A percentile compares a stretch with the other conserved stretches of the same genome.
Evolutionary conservation across 2,797 vertebrate genomes (phyloP).

Genomic region (Cottoperca gobio): DNA sequence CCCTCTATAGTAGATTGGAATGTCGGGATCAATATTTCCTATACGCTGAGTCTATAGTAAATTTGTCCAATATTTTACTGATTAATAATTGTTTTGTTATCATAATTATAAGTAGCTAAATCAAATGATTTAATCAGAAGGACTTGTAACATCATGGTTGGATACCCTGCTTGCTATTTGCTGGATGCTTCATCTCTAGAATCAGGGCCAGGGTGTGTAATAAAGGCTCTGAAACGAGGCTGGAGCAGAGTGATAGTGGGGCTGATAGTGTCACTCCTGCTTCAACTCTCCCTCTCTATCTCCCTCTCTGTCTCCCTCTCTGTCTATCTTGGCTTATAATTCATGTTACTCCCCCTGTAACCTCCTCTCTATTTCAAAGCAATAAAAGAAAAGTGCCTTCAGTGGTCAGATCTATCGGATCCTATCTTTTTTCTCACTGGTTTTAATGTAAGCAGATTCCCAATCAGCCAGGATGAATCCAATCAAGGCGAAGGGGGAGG

Average conservation of each 20-base stretch:
- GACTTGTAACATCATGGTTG: neutral
- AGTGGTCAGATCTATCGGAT: conserved; percentile 76
- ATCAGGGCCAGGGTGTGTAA: conserved; percentile 43
- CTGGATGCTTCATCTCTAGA: conserved; percentile 25
- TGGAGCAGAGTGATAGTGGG: conserved; percentile 46
- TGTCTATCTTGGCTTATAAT: conserved; percentile 46
- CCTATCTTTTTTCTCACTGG: conserved; percentile 56
- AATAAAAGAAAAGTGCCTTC: conserved; percentile 48
- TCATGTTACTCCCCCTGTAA: conserved; percentile 36
- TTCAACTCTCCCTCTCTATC: no score
- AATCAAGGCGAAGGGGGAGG: conserved; percentile 75
- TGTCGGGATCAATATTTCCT: neutral
- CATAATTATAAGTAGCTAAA: neutral
- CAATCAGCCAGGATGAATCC: conserved; percentile 81
- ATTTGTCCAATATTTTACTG: neutral
- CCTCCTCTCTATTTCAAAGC: conserved; percentile 62
- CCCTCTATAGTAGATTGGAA: neutral
- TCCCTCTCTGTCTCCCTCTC: conserved; percentile 42
- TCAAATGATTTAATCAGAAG: neutral
- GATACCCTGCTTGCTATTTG: neutral
- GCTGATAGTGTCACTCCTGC: conserved; percentile 56
- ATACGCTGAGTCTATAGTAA: neutral
- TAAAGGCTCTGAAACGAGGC: conserved; percentile 41
- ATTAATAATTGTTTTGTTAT: neutral
- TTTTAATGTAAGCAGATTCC: conserved; percentile 81